Evolutionary conservation across 92 coral and sea anemone species (phyloP), one percentile per base, ranked within the genome.

Genomic region (Phenganax marumi): DNA sequence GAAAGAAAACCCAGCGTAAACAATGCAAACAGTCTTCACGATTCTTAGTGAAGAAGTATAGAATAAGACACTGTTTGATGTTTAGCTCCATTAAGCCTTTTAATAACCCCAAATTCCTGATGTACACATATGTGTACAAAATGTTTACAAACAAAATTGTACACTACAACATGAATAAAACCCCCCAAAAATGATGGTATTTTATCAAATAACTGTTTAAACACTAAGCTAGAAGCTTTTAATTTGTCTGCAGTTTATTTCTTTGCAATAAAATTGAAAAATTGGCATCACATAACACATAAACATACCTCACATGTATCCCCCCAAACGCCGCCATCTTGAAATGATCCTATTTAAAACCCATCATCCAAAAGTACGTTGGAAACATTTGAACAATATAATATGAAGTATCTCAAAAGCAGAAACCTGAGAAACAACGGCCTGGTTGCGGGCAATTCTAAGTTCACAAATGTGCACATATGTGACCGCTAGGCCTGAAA

Each of bases 51-150:
- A 56, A 56, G 60, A 56, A 56, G 63, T 56, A 18, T 56, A 56
- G 63, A 14, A 56, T 1, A 56, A 14, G n/a, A 56, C 19, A 56
- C 19, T 0, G 63, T 14, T 56, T 10, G 63, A 14, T 56, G 18
- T 56, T 56, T 13, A 56, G 63, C 16, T 56, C 63, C 19, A 56
- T 11, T 6, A 14, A 4, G 5, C 63, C 18, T 56, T 10, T 56
- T 7, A 56, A 11, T 14, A 14, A 13, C 17, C 17, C 17, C 63
- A 11, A 56, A 56, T 56, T 56, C 63, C 63, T 56, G 63, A 56
- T 14, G 63, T 56, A 14, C 63, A 56, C 63, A 56, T 56, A 56
- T 56, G 63, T 56, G 63, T 56, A 1, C 63, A 56, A 56, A 56
- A 56, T 56, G 63, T 56, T 56, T 56, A 10, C 16, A 56, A 7